Conservation (phyloP, 2,797 vertebrate species). For the Pseudochromis fuscus region DNA sequence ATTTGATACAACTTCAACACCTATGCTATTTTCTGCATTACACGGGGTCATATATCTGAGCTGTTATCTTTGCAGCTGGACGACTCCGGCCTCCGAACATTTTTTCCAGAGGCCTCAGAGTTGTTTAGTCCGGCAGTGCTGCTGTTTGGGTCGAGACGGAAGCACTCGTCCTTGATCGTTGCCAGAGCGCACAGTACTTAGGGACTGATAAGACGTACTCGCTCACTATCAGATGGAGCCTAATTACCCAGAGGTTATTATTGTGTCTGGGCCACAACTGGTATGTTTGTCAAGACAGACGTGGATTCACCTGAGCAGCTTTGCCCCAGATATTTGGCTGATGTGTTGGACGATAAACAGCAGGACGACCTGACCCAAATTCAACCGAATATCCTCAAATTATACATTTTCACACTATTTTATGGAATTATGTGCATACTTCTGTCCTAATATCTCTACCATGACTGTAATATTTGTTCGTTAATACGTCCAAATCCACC, state of each 20-base stretch:
- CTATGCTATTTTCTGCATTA: constrained; percentile 1
- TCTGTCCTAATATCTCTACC: constrained; percentile 1
- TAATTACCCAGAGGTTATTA: constrained; percentile 66
- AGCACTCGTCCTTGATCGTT: constrained; percentile 53
- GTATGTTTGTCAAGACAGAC: constrained; percentile 50
- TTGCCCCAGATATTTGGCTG: constrained; percentile 25
- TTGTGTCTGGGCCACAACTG: constrained; percentile 56
- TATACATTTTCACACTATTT: constrained; percentile 1
- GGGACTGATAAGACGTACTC: constrained; percentile 62
- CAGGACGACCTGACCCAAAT: background rate
- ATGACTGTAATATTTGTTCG: constrained; percentile 5
- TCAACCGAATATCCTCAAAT: background rate
- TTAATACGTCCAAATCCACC: constrained; percentile 21
- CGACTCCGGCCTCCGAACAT: constrained; percentile 35
- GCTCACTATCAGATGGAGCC: constrained; percentile 68
- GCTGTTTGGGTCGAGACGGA: constrained; percentile 38
- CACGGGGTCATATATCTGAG: constrained; percentile 4
- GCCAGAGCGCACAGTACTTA: constrained; percentile 45
- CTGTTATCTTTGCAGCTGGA: constrained; percentile 31
- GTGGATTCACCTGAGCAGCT: constrained; percentile 21
- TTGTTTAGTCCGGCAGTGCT: constrained; percentile 5
- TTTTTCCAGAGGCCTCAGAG: constrained; percentile 34
- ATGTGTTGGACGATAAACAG: constrained; percentile 3
- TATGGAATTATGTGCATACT: background rate
- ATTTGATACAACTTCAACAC: too few species aligned